These are phyloP conservation scores for Anthophora plumipes DNA, from an alignment of 2,888 invertebrate species.

Conservation along the genomic window DNA sequence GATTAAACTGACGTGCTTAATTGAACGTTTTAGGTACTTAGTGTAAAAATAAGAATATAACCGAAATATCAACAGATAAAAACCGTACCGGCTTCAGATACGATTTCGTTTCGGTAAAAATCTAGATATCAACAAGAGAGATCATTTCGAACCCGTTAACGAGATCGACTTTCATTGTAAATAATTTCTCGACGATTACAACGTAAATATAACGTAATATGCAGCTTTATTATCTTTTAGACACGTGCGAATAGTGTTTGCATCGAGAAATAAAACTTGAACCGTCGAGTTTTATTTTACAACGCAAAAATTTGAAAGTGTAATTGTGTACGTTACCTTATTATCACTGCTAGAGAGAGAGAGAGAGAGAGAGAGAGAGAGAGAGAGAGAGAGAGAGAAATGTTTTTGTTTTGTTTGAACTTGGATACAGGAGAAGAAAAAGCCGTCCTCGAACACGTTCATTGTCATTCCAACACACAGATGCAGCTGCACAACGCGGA, in stretches of 20 bases:
- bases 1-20: slow-evolving; percentile 25
- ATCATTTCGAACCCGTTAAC: background rate
- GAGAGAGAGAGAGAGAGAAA: no score
- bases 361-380: no score
- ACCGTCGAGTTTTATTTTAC: background rate
- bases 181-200: slow-evolving; percentile 33
- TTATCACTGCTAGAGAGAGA: no score
- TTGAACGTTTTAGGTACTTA: slow-evolving; percentile 14
- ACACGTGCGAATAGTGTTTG: slow-evolving; percentile 48
- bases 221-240: slow-evolving; percentile 48
- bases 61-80: slow-evolving; percentile 3
- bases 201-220: slow-evolving; percentile 12
- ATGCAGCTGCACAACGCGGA: background rate
- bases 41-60: background rate
- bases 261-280: background rate
- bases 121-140: background rate
- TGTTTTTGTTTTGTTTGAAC: background rate
- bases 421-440: background rate
- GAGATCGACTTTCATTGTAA: slow-evolving; percentile 28
- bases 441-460: slow-evolving; percentile 27
- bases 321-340: background rate
- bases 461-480: background rate
- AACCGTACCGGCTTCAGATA: slow-evolving; percentile 18
- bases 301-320: background rate
- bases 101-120: slow-evolving; percentile 27